Evolutionary conservation across 2,888 invertebrate species (phyloP).

Genomic region (Apamea anceps): DNA sequence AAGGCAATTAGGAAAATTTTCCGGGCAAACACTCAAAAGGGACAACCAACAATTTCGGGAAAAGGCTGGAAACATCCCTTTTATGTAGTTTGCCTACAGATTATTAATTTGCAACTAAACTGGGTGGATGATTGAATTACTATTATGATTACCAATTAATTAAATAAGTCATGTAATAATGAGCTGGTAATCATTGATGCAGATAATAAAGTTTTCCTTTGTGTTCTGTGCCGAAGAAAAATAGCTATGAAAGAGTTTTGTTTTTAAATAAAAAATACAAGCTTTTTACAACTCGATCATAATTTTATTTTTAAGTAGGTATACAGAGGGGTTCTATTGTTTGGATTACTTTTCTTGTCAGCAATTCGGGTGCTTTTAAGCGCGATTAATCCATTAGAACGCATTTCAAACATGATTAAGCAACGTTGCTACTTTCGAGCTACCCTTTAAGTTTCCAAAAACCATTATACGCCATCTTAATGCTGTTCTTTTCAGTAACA

Average conservation of each 20-base stretch:
- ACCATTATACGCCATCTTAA: constrained; percentile 74
- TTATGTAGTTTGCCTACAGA: constrained; percentile 6
- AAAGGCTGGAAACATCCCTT: background rate
- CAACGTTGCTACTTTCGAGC: constrained; percentile 78
- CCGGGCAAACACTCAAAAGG: constrained; percentile 20
- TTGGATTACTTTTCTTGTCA: constrained; percentile 52
- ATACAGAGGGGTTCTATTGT: constrained; percentile 52
- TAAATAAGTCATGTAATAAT: background rate
- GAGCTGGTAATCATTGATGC: background rate
- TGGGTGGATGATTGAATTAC: background rate
- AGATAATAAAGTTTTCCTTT: background rate
- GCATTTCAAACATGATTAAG: constrained; percentile 80
- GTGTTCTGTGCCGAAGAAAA: background rate
- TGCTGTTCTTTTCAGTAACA: constrained; percentile 81
- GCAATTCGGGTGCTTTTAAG: constrained; percentile 44
- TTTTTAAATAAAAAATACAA: constrained; percentile 20
- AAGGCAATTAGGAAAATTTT: constrained; percentile 62
- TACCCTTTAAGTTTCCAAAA: constrained; percentile 76
- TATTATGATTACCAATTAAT: background rate
- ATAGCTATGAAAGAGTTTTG: background rate
- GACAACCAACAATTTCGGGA: constrained; percentile 2
- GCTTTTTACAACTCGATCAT: constrained; percentile 21
- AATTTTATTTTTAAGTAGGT: constrained; percentile 40
- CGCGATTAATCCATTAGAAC: constrained; percentile 71
- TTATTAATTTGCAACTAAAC: background rate